phyloP scores from a whole-genome alignment of 2,888 invertebrate species.

The Cephus pulcher region DNA sequence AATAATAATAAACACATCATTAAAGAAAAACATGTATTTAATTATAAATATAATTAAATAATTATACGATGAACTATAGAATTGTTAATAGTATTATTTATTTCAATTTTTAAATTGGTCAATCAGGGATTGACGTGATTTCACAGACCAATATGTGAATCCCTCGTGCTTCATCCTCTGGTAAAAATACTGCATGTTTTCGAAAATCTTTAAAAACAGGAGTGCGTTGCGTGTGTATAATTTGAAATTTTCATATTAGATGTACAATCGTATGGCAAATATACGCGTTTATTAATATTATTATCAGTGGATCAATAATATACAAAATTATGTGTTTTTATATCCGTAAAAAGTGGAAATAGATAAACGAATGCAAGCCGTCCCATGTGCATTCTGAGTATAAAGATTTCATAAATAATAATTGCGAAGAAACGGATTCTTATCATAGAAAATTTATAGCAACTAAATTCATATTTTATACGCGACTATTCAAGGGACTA shows the following conservation, averaged over 20 bases:
- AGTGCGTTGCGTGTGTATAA: conserved; percentile 31
- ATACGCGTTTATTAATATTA: no score
- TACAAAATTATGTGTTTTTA: no score
- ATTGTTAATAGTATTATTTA: conserved; percentile 28
- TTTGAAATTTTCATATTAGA: no score
- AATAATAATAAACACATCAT: no score
- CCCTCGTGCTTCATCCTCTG: conserved; percentile 60
- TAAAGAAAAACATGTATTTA: conserved; percentile 10
- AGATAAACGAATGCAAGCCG: no score
- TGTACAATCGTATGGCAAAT: no score
- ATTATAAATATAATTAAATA: conserved; percentile 35
- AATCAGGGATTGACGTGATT: conserved; percentile 46
- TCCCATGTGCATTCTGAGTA: no score
- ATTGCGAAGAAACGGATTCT: neutral
- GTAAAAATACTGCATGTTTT: conserved; percentile 62
- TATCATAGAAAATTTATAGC: neutral
- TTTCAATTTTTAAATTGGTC: conserved; percentile 27
- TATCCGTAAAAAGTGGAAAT: no score
- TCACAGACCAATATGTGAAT: conserved; percentile 46
- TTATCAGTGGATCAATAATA: no score
- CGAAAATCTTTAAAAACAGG: conserved; percentile 53
- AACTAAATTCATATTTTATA: neutral
- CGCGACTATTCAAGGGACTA: neutral
- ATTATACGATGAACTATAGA: conserved; percentile 25
- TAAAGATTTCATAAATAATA: neutral